A percentile compares a stretch with the other conserved stretches of the same genome.
These are phyloP conservation scores for Lepus timidus DNA, from an alignment of 2,113 vertebrate genomes.

Conservation along the genomic window DNA sequence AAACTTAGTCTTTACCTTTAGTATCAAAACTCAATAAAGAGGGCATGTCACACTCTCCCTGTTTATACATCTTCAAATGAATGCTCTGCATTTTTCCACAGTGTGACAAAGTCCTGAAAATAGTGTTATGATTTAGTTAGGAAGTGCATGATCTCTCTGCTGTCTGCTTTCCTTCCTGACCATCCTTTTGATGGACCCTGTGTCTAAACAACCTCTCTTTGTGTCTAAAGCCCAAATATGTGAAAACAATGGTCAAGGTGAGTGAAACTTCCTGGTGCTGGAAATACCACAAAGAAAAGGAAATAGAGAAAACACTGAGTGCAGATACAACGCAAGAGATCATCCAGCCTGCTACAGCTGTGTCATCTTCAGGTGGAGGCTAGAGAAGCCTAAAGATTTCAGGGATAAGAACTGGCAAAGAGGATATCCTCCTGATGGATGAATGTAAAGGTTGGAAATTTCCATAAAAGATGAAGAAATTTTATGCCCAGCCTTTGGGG, in stretches of 20 bases:
- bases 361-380: conserved; percentile 58
- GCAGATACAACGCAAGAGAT: conserved; percentile 53
- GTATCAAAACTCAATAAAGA: background rate
- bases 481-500: background rate
- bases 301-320: conserved; percentile 65
- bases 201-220: conserved; percentile 69
- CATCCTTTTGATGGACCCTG: conserved; percentile 74
- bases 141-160: conserved; percentile 76
- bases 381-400: conserved; percentile 44
- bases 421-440: conserved; percentile 77
- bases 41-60: background rate
- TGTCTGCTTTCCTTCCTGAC: conserved; percentile 87
- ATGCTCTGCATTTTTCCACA: conserved; percentile 70
- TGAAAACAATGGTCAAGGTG: conserved; percentile 86
- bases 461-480: background rate
- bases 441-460: conserved; percentile 43
- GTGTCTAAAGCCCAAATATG: conserved; percentile 75
- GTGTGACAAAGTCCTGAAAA: conserved; percentile 68
- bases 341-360: conserved; percentile 63
- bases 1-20: background rate
- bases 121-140: conserved; percentile 74
- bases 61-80: conserved; percentile 32
- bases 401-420: conserved; percentile 40
- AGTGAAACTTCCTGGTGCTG: conserved; percentile 86
- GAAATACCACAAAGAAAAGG: conserved; percentile 80